These are phyloP conservation scores for Allophyes oxyacanthae DNA, from an alignment of 2,888 invertebrate species.

Conservation along the genomic window DNA sequence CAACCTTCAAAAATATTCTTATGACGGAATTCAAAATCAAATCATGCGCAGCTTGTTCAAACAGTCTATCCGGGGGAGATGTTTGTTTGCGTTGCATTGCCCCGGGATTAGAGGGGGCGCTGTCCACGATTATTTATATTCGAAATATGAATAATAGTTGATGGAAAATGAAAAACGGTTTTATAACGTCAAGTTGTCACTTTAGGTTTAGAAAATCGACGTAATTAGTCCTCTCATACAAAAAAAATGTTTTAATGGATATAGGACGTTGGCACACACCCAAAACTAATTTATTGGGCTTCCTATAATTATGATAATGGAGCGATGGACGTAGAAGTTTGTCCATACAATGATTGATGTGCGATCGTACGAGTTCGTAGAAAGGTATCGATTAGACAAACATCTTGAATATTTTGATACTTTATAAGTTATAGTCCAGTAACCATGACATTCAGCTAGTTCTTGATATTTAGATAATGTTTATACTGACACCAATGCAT, in stretches of 20 bases:
- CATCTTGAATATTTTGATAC: slow-evolving; percentile 25
- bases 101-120: slow-evolving; percentile 65
- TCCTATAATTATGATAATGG: slow-evolving; percentile 31
- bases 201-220: slow-evolving; percentile 20
- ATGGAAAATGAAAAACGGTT: neutral
- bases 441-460: slow-evolving; percentile 19
- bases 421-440: neutral
- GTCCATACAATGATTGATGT: slow-evolving; percentile 47
- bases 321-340: slow-evolving; percentile 38
- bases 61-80: slow-evolving; percentile 57
- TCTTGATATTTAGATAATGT: slow-evolving; percentile 25
- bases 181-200: slow-evolving; percentile 7
- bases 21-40: slow-evolving; percentile 44
- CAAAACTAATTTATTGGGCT: slow-evolving; percentile 46
- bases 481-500: slow-evolving; percentile 7
- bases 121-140: slow-evolving; percentile 30
- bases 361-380: slow-evolving; percentile 12
- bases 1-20: slow-evolving; percentile 53
- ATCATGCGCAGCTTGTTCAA: slow-evolving; percentile 60
- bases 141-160: slow-evolving; percentile 20
- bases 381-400: slow-evolving; percentile 38
- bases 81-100: slow-evolving; percentile 76
- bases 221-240: neutral
- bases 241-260: slow-evolving; percentile 19
- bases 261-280: slow-evolving; percentile 49